A percentile compares a stretch with the other conserved stretches of the same genome.
Conservation (phyloP, 2,797 vertebrate species). For the Okamejei kenojei region DNA sequence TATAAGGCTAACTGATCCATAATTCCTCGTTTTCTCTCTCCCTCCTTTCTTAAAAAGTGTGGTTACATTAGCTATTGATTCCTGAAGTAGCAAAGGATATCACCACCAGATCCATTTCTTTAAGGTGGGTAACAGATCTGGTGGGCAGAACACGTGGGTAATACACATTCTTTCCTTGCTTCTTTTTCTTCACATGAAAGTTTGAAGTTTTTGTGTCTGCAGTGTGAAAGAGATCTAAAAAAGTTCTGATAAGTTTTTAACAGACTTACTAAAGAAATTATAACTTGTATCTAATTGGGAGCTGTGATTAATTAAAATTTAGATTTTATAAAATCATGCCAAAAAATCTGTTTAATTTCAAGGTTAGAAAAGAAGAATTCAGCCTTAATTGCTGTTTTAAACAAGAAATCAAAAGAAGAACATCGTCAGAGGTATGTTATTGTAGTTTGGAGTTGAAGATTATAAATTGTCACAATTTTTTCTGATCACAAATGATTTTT, state of each 20-base stretch:
- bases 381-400: constrained; percentile 28
- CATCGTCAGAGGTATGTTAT: neutral
- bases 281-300: neutral
- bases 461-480: neutral
- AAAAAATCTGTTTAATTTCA: neutral
- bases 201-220: neutral
- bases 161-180: neutral
- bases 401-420: constrained; percentile 30
- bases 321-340: neutral
- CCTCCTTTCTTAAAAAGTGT: no score
- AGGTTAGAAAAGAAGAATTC: constrained; percentile 33
- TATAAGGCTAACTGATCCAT: no score
- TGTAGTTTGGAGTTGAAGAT: neutral
- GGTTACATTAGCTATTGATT: neutral
- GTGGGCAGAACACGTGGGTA: no score
- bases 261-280: neutral
- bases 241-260: neutral
- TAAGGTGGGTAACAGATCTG: neutral
- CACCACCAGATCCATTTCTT: neutral
- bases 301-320: neutral
- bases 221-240: neutral
- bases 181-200: neutral
- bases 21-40: no score
- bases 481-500: neutral
- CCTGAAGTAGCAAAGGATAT: neutral